These are phyloP conservation scores for Phyllotreta striolata DNA, from an alignment of 2,888 invertebrate genomes.

Conservation along the genomic window DNA sequence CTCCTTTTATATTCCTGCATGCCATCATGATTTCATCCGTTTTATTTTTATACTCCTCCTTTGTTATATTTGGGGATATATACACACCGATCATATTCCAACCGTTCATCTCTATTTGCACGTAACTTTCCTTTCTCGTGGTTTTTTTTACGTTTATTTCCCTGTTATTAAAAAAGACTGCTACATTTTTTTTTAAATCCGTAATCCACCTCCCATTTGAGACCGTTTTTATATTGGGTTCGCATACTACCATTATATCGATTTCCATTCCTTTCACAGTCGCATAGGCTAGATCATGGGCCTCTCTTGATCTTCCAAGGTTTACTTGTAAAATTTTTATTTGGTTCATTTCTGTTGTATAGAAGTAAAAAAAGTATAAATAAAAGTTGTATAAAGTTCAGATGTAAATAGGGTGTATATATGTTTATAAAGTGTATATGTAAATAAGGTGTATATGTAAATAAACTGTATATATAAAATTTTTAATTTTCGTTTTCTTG, in stretches of 20 bases:
- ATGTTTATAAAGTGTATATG: too few relatives aligned
- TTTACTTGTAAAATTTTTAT: constrained; percentile 29
- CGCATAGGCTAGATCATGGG: constrained; percentile 27
- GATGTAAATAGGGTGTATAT: too few relatives aligned
- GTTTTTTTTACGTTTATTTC: constrained; percentile 1
- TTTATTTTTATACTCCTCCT: constrained; percentile 3
- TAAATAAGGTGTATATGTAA: too few relatives aligned
- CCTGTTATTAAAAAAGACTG: constrained; percentile 14
- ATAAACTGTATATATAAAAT: too few relatives aligned
- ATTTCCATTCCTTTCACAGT: constrained; percentile 13
- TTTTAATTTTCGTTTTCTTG: too few relatives aligned
- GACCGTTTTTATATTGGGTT: constrained; percentile 26
- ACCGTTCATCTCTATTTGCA: not conserved
- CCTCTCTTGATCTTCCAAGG: constrained; percentile 28
- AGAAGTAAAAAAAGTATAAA: too few relatives aligned
- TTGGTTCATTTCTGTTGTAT: too few relatives aligned
- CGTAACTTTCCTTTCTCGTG: not conserved
- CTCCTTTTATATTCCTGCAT: not conserved
- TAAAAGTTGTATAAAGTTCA: too few relatives aligned
- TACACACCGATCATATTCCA: constrained; percentile 8
- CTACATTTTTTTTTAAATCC: constrained; percentile 14
- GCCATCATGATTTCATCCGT: constrained; percentile 15
- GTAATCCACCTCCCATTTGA: constrained; percentile 15
- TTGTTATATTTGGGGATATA: constrained; percentile 18
- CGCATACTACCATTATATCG: constrained; percentile 27